Conservation (phyloP, 2,888 invertebrate species). For the Pseudolycoriella hygida region DNA sequence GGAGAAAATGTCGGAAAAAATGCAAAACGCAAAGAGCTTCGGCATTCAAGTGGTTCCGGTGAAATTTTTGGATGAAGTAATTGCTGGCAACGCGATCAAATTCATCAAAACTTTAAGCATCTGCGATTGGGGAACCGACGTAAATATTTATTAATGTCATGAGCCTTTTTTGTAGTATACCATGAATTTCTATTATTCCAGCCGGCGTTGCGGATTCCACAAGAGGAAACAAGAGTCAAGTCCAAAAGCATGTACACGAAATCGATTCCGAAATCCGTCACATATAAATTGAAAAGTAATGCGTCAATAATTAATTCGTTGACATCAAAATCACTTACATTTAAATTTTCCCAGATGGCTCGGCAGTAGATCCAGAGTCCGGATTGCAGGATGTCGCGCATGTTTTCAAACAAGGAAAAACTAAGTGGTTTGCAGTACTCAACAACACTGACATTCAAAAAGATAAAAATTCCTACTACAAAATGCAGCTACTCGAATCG, state of each 20-base stretch:
- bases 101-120: conserved; percentile 55
- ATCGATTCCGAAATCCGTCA: conserved; percentile 40
- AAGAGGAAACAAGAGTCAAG: conserved; percentile 39
- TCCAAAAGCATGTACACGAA: conserved; percentile 41
- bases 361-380: conserved; percentile 86
- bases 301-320: too few species aligned
- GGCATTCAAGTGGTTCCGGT: conserved; percentile 70
- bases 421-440: conserved; percentile 55
- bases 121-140: conserved; percentile 71
- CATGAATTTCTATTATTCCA: conserved; percentile 14
- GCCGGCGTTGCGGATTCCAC: conserved; percentile 33
- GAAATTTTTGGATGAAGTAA: conserved; percentile 52
- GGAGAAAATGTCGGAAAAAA: conserved; percentile 43
- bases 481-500: conserved; percentile 71
- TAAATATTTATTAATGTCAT: conserved; percentile 17
- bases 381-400: conserved; percentile 60
- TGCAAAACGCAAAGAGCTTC: conserved; percentile 42
- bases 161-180: too few species aligned
- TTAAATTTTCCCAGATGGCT: conserved; percentile 35
- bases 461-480: conserved; percentile 88
- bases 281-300: conserved; percentile 51
- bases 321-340: background rate
- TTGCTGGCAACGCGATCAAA: conserved; percentile 39
- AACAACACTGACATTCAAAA: conserved; percentile 70
- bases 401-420: conserved; percentile 42